Conservation (phyloP, 2,797 vertebrate species). For the Eulemur mongoz region DNA sequence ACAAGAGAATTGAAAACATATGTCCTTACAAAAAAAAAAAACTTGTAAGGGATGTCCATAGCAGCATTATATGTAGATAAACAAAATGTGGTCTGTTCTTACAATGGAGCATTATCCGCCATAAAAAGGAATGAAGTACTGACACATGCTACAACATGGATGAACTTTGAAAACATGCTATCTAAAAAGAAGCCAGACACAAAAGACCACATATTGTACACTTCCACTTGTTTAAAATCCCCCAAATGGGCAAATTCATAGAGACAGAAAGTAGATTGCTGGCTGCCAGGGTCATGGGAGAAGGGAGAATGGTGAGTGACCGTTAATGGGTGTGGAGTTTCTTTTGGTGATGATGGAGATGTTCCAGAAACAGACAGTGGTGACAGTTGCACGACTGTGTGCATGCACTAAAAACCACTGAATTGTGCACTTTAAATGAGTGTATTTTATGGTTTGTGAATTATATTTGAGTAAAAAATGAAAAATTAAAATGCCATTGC, state of each 20-base stretch:
- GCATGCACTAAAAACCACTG: not conserved
- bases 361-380: not conserved
- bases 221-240: not conserved
- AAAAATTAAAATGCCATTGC: not conserved
- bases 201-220: not conserved
- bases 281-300: not conserved
- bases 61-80: not conserved
- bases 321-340: not conserved
- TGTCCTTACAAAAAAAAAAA: not conserved
- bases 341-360: not conserved
- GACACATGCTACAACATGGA: not conserved
- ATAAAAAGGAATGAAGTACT: not conserved
- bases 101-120: not conserved
- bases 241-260: not conserved
- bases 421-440: not conserved
- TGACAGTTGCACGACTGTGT: not conserved
- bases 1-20: not conserved
- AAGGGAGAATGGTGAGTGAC: not conserved
- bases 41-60: not conserved
- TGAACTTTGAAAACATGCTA: not conserved
- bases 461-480: not conserved
- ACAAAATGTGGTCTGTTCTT: not conserved
- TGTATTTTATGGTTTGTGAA: not conserved
- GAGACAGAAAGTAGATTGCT: not conserved
- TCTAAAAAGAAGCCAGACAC: not conserved